phyloP scores from a whole-genome alignment of 2,888 invertebrate species.

The Mythimna albipuncta region DNA sequence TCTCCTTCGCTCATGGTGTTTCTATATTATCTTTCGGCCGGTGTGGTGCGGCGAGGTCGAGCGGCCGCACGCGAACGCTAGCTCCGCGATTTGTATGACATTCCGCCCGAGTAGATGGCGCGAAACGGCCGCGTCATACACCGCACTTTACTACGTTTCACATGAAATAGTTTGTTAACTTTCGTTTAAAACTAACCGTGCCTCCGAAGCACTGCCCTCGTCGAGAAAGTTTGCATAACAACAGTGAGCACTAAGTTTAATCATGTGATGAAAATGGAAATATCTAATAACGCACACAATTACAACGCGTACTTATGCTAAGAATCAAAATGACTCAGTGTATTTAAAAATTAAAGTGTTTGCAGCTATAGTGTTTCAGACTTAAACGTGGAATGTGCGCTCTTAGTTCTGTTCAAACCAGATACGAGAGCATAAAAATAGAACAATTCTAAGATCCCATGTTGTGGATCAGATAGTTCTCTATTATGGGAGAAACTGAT shows the following conservation, averaged over 20 bases:
- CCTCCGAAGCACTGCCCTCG: conserved; percentile 37
- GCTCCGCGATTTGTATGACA: conserved; percentile 67
- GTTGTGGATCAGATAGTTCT: conserved; percentile 71
- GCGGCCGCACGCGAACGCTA: conserved; percentile 55
- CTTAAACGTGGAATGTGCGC: conserved; percentile 77
- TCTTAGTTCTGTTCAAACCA: conserved; percentile 68
- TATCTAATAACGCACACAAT: conserved; percentile 67
- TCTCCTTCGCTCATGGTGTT: conserved; percentile 72
- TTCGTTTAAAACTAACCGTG: conserved; percentile 70
- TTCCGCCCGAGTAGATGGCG: conserved; percentile 77
- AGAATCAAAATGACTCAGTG: conserved; percentile 85
- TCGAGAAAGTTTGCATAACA: conserved; percentile 33
- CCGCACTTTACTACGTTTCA: conserved; percentile 66
- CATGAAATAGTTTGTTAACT: conserved; percentile 73
- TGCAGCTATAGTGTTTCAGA: conserved; percentile 75
- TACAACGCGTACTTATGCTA: conserved; percentile 70
- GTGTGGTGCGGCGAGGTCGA: conserved; percentile 47
- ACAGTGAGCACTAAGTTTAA: conserved; percentile 55
- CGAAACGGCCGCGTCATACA: conserved; percentile 77
- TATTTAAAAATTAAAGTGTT: conserved; percentile 80
- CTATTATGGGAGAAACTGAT: conserved; percentile 71
- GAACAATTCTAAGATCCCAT: conserved; percentile 70
- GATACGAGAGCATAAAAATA: conserved; percentile 75
- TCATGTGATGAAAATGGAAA: conserved; percentile 70
- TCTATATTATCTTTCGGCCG: conserved; percentile 69